These are phyloP conservation scores for Bellardia pandia DNA, from an alignment of 2,888 invertebrate species.

Conservation along the genomic window DNA sequence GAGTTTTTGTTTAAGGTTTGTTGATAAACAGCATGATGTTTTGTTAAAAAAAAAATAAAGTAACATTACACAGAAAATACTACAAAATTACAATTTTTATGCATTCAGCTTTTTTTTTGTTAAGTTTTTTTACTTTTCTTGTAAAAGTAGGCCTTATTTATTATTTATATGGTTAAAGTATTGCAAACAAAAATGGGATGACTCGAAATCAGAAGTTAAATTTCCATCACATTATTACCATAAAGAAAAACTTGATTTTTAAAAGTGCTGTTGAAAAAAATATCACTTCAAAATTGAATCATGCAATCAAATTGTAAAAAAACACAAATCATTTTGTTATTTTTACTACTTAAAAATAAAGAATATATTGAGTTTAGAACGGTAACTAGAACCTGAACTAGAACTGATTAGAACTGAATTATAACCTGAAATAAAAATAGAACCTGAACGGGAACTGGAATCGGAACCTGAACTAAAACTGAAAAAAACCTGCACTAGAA, in stretches of 20 bases:
- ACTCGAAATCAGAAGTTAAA: too few species aligned
- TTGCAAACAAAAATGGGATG: neutral
- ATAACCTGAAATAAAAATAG: too few species aligned
- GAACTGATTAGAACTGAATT: too few species aligned
- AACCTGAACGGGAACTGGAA: too few species aligned
- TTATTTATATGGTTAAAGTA: neutral
- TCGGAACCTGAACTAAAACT: neutral
- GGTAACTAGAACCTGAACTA: too few species aligned
- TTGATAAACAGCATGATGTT: neutral
- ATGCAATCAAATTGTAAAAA: neutral
- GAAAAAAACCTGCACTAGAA: neutral
- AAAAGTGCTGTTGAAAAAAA: neutral
- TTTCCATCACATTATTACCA: neutral
- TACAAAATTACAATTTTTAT: neutral
- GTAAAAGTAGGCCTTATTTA: too few species aligned
- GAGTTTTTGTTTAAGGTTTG: neutral
- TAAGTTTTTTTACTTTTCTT: neutral
- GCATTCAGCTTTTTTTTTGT: neutral
- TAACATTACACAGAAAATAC: neutral
- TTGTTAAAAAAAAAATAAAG: neutral
- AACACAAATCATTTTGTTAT: neutral
- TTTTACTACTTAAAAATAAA: neutral
- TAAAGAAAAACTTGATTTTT: neutral
- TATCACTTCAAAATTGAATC: neutral
- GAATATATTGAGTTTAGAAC: neutral